Percentiles rank a stretch among this genome's conserved stretches.
Conservation (phyloP, 2,888 invertebrate genomes). For the Heliconius aoede region DNA sequence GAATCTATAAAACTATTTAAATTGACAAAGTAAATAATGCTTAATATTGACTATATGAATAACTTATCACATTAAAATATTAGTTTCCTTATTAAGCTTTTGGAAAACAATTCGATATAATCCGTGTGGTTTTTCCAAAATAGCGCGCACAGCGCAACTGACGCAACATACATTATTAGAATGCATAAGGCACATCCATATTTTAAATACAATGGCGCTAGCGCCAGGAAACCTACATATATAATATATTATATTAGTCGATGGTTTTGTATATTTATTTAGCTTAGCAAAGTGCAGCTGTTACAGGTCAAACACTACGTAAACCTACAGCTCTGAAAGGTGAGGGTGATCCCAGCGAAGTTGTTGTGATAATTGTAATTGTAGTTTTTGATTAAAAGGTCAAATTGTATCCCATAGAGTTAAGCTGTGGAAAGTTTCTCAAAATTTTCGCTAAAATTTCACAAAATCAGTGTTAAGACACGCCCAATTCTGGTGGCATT, state of each 20-base stretch:
- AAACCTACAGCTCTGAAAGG: no score
- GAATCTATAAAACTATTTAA: background rate
- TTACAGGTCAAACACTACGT: no score
- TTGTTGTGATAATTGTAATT: no score
- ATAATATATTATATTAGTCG: constrained; percentile 4
- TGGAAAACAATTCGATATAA: constrained; percentile 2
- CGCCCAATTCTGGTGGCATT: no score
- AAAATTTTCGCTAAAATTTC: no score
- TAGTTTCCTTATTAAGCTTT: background rate
- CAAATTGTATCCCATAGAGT: no score
- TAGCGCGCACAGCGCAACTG: constrained; percentile 33
- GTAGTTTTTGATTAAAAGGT: no score
- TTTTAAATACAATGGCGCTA: constrained; percentile 13
- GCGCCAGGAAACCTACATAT: constrained; percentile 13
- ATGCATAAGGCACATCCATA: constrained; percentile 28
- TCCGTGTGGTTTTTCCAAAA: constrained; percentile 29
- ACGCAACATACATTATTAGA: constrained; percentile 36
- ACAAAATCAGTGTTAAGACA: no score
- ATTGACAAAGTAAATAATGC: background rate
- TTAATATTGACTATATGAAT: background rate
- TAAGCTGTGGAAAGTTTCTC: no score
- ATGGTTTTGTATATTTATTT: background rate
- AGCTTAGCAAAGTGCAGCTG: no score
- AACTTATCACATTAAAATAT: background rate
- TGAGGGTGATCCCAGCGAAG: no score